Evolutionary conservation across 2,113 vertebrate genomes (phyloP).

Genomic region (Peromyscus californicus): DNA sequence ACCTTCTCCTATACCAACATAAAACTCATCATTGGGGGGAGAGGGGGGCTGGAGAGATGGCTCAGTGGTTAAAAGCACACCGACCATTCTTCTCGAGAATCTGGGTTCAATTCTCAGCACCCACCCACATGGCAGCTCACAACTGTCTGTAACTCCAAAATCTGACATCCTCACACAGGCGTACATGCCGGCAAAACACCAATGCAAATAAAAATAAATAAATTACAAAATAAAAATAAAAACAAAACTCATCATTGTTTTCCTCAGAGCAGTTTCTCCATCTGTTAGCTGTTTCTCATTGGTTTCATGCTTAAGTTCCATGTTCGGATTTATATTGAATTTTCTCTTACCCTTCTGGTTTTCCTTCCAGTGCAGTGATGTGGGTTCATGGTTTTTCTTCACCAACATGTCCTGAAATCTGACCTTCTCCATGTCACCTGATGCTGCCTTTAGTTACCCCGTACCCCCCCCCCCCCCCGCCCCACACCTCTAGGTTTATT

Average conservation of each 20-base stretch:
- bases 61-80: too few relatives aligned
- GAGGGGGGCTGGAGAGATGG: too few relatives aligned
- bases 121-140: too few relatives aligned
- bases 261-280: background rate
- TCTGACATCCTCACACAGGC: too few relatives aligned
- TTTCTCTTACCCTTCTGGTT: background rate
- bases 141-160: too few relatives aligned
- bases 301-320: background rate
- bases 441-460: background rate
- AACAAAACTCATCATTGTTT: accelerated
- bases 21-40: accelerated
- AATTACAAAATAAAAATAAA: too few relatives aligned
- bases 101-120: too few relatives aligned
- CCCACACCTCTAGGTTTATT: background rate
- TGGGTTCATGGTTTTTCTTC: background rate
- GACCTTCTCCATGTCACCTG: background rate
- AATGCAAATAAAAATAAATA: too few relatives aligned
- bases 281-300: background rate
- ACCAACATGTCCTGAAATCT: background rate
- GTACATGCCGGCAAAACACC: too few relatives aligned
- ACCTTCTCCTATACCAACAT: background rate
- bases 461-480: too few relatives aligned
- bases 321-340: background rate
- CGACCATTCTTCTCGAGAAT: too few relatives aligned
- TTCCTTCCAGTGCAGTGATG: background rate